A percentile compares a stretch with the other conserved stretches of the same genome.
Evolutionary conservation across 2,113 vertebrate genomes (phyloP).

Genomic region (Regulus satrapa): DNA sequence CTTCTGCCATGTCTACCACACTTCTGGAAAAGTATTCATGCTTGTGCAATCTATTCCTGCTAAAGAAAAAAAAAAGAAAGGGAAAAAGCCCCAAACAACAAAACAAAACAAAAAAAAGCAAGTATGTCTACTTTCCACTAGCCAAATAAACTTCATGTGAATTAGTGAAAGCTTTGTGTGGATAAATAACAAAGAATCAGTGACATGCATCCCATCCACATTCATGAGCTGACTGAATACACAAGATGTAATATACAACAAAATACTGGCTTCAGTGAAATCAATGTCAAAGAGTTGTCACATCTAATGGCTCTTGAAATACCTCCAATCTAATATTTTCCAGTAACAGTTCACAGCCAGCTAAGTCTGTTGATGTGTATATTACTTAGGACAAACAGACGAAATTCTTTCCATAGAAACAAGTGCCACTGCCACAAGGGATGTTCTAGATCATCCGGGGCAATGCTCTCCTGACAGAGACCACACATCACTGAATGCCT

Average conservation of each 20-base stretch:
- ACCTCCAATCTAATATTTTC: not conserved
- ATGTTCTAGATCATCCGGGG: not conserved
- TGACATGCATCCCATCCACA: not conserved
- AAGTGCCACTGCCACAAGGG: not conserved
- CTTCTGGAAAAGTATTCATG: conserved; percentile 41
- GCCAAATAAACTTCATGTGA: not conserved
- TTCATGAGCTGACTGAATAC: not conserved
- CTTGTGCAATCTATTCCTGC: not conserved
- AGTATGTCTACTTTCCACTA: not conserved
- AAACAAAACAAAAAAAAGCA: not conserved
- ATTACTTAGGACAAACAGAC: not conserved
- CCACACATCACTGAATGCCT: not conserved
- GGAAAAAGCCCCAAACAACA: not conserved
- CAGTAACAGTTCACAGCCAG: not conserved
- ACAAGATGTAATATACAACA: not conserved
- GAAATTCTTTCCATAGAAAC: not conserved
- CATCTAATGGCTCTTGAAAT: not conserved
- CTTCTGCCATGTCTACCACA: conserved; percentile 50
- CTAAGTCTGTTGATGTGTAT: not conserved
- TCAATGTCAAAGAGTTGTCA: not conserved
- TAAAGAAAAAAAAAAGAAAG: not conserved
- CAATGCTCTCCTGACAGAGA: not conserved
- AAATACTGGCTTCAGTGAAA: not conserved
- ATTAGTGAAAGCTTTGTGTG: not conserved
- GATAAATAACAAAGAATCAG: not conserved